phyloP scores from a whole-genome alignment of 2,797 vertebrate genomes.

The Phaenicophaeus curvirostris region DNA sequence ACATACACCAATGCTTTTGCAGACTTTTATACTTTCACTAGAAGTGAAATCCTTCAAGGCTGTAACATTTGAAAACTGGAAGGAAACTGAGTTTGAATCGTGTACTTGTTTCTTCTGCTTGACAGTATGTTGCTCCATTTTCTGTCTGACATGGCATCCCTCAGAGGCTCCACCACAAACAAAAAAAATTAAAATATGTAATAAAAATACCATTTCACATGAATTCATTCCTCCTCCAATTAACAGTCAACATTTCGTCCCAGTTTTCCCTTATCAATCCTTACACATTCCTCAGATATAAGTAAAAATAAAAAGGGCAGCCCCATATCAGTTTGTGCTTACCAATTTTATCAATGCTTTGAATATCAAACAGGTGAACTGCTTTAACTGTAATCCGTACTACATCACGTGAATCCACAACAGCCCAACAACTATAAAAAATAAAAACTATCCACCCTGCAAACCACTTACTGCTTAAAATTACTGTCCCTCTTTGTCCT shows the following conservation, averaged over 20 bases:
- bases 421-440: background rate
- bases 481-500: slow-evolving; percentile 52
- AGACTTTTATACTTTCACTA: slow-evolving; percentile 43
- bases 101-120: slow-evolving; percentile 18
- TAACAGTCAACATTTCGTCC: background rate
- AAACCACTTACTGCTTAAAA: background rate
- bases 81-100: background rate
- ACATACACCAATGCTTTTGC: background rate
- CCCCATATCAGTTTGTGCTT: background rate
- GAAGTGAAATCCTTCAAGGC: slow-evolving; percentile 38
- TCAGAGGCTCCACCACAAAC: background rate
- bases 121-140: slow-evolving; percentile 45
- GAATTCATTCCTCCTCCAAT: background rate
- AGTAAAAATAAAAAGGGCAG: background rate
- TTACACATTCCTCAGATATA: background rate
- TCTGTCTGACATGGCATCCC: slow-evolving; percentile 9
- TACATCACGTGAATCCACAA: background rate
- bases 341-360: background rate
- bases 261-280: background rate
- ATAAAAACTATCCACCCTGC: background rate
- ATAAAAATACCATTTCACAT: background rate
- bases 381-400: background rate
- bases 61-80: background rate
- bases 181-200: background rate
- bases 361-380: slow-evolving; percentile 47